phyloP scores from a whole-genome alignment of 2,888 invertebrate genomes.

The Pyrrhia umbra region DNA sequence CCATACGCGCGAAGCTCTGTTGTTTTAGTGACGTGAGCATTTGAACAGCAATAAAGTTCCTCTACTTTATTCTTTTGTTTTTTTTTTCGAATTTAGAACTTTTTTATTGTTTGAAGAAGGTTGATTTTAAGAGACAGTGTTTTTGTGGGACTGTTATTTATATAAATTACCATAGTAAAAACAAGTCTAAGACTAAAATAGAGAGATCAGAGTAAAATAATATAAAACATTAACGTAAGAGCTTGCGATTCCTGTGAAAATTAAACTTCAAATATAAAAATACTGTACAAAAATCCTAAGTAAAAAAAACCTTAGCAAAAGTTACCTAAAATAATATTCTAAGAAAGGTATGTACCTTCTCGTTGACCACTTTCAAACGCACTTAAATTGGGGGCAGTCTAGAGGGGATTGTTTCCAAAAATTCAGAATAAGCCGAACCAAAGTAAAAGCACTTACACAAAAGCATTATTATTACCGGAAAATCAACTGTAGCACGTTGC shows the following conservation, averaged over 20 bases:
- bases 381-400: conserved; percentile 31
- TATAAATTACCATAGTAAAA: no score
- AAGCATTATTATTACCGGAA: conserved; percentile 22
- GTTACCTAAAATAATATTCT: no score
- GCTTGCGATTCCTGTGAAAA: no score
- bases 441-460: conserved; percentile 31
- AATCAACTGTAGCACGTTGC: conserved; percentile 15
- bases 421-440: conserved; percentile 35
- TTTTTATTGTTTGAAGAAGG: not conserved
- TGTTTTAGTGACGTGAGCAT: conserved; percentile 51
- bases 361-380: conserved; percentile 39
- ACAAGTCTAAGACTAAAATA: no score
- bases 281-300: no score
- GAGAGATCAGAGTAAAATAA: no score
- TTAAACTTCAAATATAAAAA: no score
- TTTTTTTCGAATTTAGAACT: conserved; percentile 6
- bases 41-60: conserved; percentile 47
- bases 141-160: no score
- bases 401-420: conserved; percentile 50
- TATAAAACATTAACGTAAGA: no score
- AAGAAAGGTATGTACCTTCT: no score
- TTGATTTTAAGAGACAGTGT: no score
- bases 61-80: conserved; percentile 12
- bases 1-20: conserved; percentile 52
- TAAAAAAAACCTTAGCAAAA: no score